Evolutionary conservation across 2,888 invertebrate genomes (phyloP).

Genomic region (Lithophane socia): DNA sequence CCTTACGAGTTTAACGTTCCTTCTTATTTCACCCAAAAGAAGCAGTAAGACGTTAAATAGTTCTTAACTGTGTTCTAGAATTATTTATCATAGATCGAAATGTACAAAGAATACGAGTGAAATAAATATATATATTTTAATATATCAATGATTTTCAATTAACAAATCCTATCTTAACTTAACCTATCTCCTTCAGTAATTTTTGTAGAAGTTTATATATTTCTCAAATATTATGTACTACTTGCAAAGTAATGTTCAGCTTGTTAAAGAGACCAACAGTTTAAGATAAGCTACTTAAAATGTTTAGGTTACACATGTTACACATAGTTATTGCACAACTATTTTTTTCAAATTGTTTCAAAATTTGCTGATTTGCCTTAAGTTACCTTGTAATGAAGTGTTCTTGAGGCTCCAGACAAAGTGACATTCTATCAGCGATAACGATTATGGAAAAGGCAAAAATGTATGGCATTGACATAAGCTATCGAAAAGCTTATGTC

Average conservation of each 20-base stretch:
- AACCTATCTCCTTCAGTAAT: not conserved
- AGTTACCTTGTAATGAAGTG: not conserved
- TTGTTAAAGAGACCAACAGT: not conserved
- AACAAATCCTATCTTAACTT: not conserved
- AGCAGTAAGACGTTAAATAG: constrained; percentile 34
- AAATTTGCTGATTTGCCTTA: not conserved
- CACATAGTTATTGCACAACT: not conserved
- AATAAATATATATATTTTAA: constrained; percentile 24
- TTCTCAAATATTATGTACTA: not conserved
- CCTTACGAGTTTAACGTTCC: constrained; percentile 76
- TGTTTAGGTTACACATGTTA: not conserved
- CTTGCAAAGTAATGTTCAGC: not conserved
- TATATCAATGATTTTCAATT: constrained; percentile 2
- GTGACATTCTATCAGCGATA: no score
- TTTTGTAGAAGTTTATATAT: not conserved
- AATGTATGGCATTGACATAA: no score
- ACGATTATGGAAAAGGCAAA: no score
- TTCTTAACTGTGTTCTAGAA: constrained; percentile 8
- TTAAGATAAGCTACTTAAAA: not conserved
- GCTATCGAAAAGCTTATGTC: no score
- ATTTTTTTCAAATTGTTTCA: not conserved
- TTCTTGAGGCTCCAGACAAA: no score
- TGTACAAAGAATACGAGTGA: constrained; percentile 46
- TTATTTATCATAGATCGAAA: constrained; percentile 34
- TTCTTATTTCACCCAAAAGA: constrained; percentile 66